A percentile compares a stretch with the other conserved stretches of the same genome.
phyloP scores from a whole-genome alignment of 2,888 invertebrate species.

The Lochmaea capreae region DNA sequence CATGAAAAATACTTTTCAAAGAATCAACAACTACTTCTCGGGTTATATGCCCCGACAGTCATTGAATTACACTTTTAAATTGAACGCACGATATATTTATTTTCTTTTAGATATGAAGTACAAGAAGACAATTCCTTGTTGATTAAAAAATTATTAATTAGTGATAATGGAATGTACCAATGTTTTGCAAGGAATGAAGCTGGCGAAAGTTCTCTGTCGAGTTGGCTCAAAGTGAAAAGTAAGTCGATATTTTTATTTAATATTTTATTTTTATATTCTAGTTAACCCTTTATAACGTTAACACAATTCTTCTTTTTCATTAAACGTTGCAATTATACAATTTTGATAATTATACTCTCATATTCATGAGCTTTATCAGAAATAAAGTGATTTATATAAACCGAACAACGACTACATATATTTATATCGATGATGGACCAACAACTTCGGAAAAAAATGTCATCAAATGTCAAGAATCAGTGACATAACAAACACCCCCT shows the following conservation, averaged over 20 bases:
- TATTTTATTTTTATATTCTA: not conserved
- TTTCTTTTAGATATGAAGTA: constrained; percentile 73
- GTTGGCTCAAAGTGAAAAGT: constrained; percentile 97
- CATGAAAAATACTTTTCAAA: too few species aligned
- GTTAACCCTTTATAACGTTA: not conserved
- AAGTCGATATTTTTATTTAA: constrained; percentile 68
- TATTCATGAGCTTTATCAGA: too few species aligned
- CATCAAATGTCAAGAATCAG: too few species aligned
- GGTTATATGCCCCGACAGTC: too few species aligned
- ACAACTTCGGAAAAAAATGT: too few species aligned
- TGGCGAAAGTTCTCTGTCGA: constrained; percentile 88
- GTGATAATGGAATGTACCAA: constrained; percentile 95
- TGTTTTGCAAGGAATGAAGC: constrained; percentile 92
- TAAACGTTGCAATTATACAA: not conserved
- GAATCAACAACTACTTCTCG: too few species aligned
- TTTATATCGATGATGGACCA: too few species aligned
- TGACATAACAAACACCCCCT: too few species aligned
- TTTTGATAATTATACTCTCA: not conserved
- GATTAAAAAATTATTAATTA: constrained; percentile 82
- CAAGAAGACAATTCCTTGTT: constrained; percentile 85
- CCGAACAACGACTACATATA: too few species aligned
- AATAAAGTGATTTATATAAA: too few species aligned
- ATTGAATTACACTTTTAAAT: too few species aligned
- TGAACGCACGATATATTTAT: too few species aligned
- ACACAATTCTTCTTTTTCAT: constrained; percentile 25